Evolutionary conservation across 2,113 vertebrate species (phyloP).

Genomic region (Panurus biarmicus): DNA sequence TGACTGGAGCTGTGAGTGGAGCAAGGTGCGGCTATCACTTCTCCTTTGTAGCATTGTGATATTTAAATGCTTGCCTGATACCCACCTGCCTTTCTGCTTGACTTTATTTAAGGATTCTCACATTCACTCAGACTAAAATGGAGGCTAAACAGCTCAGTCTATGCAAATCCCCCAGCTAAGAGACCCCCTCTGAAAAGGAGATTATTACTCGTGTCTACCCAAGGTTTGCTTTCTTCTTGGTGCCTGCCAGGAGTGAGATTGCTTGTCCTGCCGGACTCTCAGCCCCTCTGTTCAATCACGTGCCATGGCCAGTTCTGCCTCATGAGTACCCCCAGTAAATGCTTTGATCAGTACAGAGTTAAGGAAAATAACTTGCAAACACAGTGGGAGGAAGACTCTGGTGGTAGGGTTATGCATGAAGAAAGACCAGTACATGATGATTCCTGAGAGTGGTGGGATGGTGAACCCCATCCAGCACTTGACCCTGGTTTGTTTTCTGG

Average conservation of each 20-base stretch:
- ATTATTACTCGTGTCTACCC: not conserved
- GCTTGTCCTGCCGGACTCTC: rapidly evolving
- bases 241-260: not conserved
- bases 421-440: not conserved
- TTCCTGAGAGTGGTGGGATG: not conserved
- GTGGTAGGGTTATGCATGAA: too few relatives aligned
- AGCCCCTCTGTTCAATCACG: not conserved
- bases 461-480: not conserved
- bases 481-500: not conserved
- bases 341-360: not conserved
- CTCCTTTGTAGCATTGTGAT: not conserved
- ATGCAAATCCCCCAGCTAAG: not conserved
- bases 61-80: not conserved
- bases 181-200: not conserved
- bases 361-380: not conserved
- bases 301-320: not conserved
- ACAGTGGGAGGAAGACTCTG: not conserved
- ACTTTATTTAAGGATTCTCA: not conserved
- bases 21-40: not conserved
- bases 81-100: not conserved
- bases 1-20: not conserved
- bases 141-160: not conserved
- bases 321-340: not conserved
- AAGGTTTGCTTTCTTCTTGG: rapidly evolving
- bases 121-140: not conserved